A percentile compares a stretch with the other conserved stretches of the same genome.
These are phyloP conservation scores for Tetheella fluctuosa DNA, from an alignment of 2,888 invertebrate species.

Conservation along the genomic window DNA sequence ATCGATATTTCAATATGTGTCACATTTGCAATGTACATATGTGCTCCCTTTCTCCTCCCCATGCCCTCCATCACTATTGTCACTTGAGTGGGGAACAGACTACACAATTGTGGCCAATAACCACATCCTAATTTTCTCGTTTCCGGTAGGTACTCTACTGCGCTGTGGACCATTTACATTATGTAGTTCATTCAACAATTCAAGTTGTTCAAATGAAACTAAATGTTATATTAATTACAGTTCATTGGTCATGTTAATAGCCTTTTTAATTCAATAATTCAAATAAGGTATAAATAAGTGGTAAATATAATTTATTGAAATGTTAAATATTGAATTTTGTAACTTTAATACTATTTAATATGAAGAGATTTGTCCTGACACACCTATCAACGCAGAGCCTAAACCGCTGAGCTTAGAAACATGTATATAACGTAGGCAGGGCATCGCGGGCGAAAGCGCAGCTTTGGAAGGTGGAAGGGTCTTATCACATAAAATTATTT, in stretches of 20 bases:
- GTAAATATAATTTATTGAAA: too few relatives aligned
- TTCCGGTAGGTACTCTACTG: slow-evolving; percentile 63
- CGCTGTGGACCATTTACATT: background rate
- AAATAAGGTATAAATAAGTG: too few relatives aligned
- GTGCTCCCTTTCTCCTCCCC: background rate
- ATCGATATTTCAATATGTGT: background rate
- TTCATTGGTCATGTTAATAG: background rate
- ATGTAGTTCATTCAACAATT: background rate
- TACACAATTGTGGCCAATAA: slow-evolving; percentile 76
- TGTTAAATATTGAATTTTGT: too few relatives aligned
- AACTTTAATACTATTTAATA: too few relatives aligned
- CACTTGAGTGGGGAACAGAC: slow-evolving; percentile 28
- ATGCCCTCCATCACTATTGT: background rate
- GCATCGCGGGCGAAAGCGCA: too few relatives aligned
- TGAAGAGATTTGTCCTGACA: too few relatives aligned
- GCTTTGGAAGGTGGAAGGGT: too few relatives aligned
- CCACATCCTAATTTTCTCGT: slow-evolving; percentile 80
- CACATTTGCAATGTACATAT: background rate
- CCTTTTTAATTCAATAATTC: background rate
- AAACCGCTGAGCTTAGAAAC: too few relatives aligned
- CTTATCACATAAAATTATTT: too few relatives aligned
- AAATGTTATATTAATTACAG: background rate
- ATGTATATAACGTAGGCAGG: too few relatives aligned
- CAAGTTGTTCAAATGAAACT: background rate
- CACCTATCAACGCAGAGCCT: too few relatives aligned